Evolutionary conservation across 2,113 vertebrate genomes (phyloP).

Genomic region (Periophthalmodon schlosseri): DNA sequence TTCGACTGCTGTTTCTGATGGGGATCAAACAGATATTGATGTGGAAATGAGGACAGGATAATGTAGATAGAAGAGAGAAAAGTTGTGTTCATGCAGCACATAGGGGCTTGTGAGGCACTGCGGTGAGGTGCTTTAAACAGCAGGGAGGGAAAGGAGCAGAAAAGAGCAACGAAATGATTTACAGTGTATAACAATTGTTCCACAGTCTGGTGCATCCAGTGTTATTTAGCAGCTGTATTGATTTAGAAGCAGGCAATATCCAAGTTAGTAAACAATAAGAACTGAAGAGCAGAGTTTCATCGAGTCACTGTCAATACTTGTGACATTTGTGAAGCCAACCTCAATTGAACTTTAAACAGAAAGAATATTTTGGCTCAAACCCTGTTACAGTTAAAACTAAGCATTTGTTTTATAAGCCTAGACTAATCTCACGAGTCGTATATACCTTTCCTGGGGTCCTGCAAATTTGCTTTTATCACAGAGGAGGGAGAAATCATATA

Average conservation of each 20-base stretch:
- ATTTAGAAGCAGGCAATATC: slow-evolving; percentile 6
- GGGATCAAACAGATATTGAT: slow-evolving; percentile 65
- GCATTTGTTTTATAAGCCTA: no score
- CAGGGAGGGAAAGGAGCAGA: slow-evolving; percentile 18
- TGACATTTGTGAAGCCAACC: neutral
- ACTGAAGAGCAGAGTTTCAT: neutral
- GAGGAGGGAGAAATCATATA: neutral
- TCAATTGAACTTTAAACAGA: neutral
- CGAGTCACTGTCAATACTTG: neutral
- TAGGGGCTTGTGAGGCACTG: neutral
- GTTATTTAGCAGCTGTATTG: slow-evolving; percentile 9
- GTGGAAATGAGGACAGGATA: slow-evolving; percentile 62
- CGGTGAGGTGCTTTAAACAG: slow-evolving; percentile 37
- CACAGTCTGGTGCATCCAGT: slow-evolving; percentile 9
- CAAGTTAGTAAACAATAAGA: neutral
- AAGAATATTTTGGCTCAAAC: neutral
- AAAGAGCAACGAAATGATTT: slow-evolving; percentile 30
- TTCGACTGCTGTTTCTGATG: slow-evolving; percentile 53
- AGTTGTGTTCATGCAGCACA: slow-evolving; percentile 26
- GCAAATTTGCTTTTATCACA: neutral
- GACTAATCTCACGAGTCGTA: no score
- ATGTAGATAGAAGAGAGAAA: slow-evolving; percentile 36
- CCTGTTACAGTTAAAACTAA: neutral
- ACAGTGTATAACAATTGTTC: slow-evolving; percentile 30
- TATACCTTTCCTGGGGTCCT: neutral